Base-by-base conservation (phyloP, 2,113 vertebrate genomes). In the Symphodus melops region DNA sequence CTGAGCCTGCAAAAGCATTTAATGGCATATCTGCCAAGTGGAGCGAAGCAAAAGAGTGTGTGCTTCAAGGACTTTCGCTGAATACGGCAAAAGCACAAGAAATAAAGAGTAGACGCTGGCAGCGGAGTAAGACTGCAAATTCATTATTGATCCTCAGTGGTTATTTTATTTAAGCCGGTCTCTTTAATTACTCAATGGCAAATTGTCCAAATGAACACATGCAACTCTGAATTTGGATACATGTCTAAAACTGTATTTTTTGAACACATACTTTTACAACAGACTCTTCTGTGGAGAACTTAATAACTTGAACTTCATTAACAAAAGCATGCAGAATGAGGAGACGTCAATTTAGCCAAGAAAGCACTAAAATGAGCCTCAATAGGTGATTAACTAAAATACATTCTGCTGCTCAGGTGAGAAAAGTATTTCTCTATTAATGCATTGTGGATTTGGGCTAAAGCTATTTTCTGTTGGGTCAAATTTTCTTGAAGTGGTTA, bases 1-100 rank as follows among this genome's bases (percentile, higher is more conserved):
- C 62, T 19, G 37, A 41, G 76, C 28, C 60, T 82, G 77, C 81
- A 83, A 84, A 83, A 88, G 68, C 73, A 75, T 80, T 77, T 82
- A 60, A 76, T 88, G 77, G 84, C 58, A 68, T 69, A 81, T 81
- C 77, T 82, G 55, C 71, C 52, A 68, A 75, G 60, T 73, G 79
- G 67, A 67, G 53, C 72, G 9, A 68, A 41, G 36, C 48, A 42
- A 52, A 44, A 54, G 56, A 60, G 58, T 49, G 39, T 56, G 52
- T 55, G 61, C 58, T 21, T 59, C 58, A 67, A 72, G 71, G 48
- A 28, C 57, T 41, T 14, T 77, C 44, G 46, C 36, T 39, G 74
- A 84, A 86, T 60, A 71, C 51, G 64, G 71, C 21, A 64, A 46
- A 75, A 23, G 44, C 23, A 60, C 44, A 9, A 57, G 52, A 42